Base-by-base conservation (phyloP, 2,888 invertebrate species). In the Galerucella calmariensis region DNA sequence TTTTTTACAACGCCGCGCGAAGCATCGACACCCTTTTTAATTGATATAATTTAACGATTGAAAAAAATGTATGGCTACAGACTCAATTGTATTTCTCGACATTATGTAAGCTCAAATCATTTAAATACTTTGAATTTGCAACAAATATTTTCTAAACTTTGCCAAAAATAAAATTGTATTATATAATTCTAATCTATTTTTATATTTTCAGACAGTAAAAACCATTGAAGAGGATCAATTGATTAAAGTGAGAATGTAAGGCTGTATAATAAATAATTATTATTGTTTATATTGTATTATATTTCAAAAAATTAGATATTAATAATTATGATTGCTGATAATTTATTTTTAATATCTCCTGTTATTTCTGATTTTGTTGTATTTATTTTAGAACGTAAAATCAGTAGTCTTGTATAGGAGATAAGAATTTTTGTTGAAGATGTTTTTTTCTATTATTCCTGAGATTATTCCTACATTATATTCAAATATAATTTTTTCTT, bases 221-320 rank as follows among this genome's bases (percentile, higher is more conserved):
- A 85, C 78, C 82, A 83, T 79, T 83, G 71, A 78, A 80, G 73
- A 76, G 75, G 76, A 78, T 80, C 74, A 77, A 79, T 78, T 79
- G 78, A 78, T 65, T 77, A 78, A 80, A 82, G 84, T 85, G 85
- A 85, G 85, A 85, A 84, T 82, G 85, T 85, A 83, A 86, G 86
- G 86, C 86, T 86, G 86, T 86, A 86, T 86, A 72, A 84, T 80
- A 81, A 81, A 73, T 80, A 82, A 76, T 78, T 69, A 82, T 83
- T 82, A 83, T 85, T 86, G 85, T 86, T 85, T 85, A 86, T 86
- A 85, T 85, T 86, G 85, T 86, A 86, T 86, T 83, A 83, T 85
- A 84, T 79, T 82, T 80, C 77, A 79, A 79, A 79, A 41, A 76
- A 73, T 78, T 83, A 82, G 79, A 81, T 81, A 81, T 82, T 77